Base-by-base conservation (phyloP, 64 coral and sea anemone genomes). In the Hydrozoanthus tunicans region DNA sequence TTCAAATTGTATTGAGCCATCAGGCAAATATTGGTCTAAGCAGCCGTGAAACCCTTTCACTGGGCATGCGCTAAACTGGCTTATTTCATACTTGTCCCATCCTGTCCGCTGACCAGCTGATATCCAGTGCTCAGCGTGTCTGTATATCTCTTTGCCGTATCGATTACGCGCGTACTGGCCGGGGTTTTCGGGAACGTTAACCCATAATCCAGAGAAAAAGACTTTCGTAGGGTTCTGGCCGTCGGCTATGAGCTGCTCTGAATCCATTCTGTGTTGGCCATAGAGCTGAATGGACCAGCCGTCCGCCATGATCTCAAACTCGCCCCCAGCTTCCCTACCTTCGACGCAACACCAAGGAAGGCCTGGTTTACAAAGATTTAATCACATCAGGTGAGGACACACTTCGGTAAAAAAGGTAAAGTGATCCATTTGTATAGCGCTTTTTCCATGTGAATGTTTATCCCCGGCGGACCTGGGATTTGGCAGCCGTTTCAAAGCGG, bases 1-100 rank as follows among this genome's bases (percentile, higher is more conserved):
- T 58, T 93, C 96, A 67, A 98, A 98, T 72, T 98, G 96, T 82
- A 98, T 86, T 10, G 94, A 93, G 8, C 96, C 96, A 93, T 98
- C 96, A 67, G 92, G 58, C 32, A 93, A 23, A 92, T 98, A 98
- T 12, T 95, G 94, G 69, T 95, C 94, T 32, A 98, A 80, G 53
- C 96, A 98, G 9, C 96, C 94, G 61, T 95, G 94, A 70, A 91
- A 95, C 52, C 89, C 92, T 20, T 79, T 86, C 4, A 95, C 65
- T 12, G 94, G 92, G 55, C 96, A 98, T 58, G 82, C 51, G 78
- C 65, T 81, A 74, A 98, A 98, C 15, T 68, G 74, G 5, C 82
- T 77, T 6, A 85, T 83, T 6, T 99, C 83, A 67, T 99, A 99
- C 0, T 80, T 81, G 13, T 91, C 83, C 96, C 96, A 98, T 13